Percentiles rank a stretch among this genome's conserved stretches.
phyloP scores from a whole-genome alignment of 2,797 vertebrate species.

The Apogon hyalosoma region DNA sequence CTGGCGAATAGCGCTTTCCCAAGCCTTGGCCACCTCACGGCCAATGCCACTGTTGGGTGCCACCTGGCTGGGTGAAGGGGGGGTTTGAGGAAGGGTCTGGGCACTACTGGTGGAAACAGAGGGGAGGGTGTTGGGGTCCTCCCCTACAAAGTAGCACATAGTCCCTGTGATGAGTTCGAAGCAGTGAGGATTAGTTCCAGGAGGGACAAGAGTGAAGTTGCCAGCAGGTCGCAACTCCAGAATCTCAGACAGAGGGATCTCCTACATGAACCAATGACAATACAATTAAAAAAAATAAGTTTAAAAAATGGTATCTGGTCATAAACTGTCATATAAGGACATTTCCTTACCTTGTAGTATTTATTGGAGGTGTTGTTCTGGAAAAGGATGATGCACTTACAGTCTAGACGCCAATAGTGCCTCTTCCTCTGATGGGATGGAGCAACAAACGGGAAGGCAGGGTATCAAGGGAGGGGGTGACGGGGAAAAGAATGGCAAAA shows the following conservation, averaged over 20 bases:
- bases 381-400: slow-evolving; percentile 94
- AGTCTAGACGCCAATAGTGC: slow-evolving; percentile 94
- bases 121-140: slow-evolving; percentile 80
- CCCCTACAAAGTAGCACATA: slow-evolving; percentile 91
- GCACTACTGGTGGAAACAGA: slow-evolving; percentile 55
- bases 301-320: neutral
- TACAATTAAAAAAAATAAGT: neutral
- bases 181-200: slow-evolving; percentile 90
- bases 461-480: slow-evolving; percentile 21
- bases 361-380: slow-evolving; percentile 94
- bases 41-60: slow-evolving; percentile 86
- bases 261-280: slow-evolving; percentile 71
- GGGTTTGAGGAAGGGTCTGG: slow-evolving; percentile 53
- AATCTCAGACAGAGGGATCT: slow-evolving; percentile 92
- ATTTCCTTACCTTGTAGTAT: slow-evolving; percentile 88
- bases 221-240: slow-evolving; percentile 86
- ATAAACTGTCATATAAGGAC: neutral
- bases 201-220: slow-evolving; percentile 84
- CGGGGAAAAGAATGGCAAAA: slow-evolving; percentile 12
- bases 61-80: slow-evolving; percentile 80
- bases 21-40: slow-evolving; percentile 86
- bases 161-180: slow-evolving; percentile 91
- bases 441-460: slow-evolving; percentile 17
- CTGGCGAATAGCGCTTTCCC: slow-evolving; percentile 91
- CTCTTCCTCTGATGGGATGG: slow-evolving; percentile 87